These are phyloP conservation scores for Lutjanus campechanus DNA, from an alignment of 2,797 vertebrate genomes.

Conservation along the genomic window DNA sequence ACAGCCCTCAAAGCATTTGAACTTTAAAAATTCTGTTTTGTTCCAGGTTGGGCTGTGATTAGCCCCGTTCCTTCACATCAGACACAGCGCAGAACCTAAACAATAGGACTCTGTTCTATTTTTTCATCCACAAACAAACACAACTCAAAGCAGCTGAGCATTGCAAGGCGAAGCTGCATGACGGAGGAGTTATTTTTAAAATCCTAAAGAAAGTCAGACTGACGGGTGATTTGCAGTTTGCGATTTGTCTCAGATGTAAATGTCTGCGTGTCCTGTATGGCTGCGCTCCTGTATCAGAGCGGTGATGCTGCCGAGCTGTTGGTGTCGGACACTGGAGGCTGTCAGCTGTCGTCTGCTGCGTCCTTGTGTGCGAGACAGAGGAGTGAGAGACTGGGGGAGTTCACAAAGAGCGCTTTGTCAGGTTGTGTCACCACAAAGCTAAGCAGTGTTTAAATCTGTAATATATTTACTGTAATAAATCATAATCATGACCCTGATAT, in stretches of 20 bases:
- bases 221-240: slow-evolving; percentile 26
- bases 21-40: slow-evolving; percentile 21
- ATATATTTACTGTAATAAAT: too few species aligned
- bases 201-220: slow-evolving; percentile 23
- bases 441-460: too few species aligned
- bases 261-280: background rate
- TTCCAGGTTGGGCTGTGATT: slow-evolving; percentile 17
- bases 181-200: slow-evolving; percentile 40
- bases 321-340: slow-evolving; percentile 20
- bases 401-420: slow-evolving; percentile 56
- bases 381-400: slow-evolving; percentile 10
- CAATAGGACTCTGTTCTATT: slow-evolving; percentile 48
- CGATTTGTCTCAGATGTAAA: slow-evolving; percentile 20
- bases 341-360: slow-evolving; percentile 35
- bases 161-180: slow-evolving; percentile 30
- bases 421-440: slow-evolving; percentile 49
- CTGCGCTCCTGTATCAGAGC: background rate
- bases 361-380: slow-evolving; percentile 6
- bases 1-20: background rate
- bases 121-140: slow-evolving; percentile 34
- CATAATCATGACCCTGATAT: too few species aligned
- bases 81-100: slow-evolving; percentile 14
- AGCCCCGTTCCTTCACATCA: slow-evolving; percentile 16
- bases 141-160: slow-evolving; percentile 42
- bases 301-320: slow-evolving; percentile 10